Percentiles rank a stretch among this genome's conserved stretches.
Evolutionary conservation across 2,888 invertebrate genomes (phyloP).

Genomic region (Conus canariensis): DNA sequence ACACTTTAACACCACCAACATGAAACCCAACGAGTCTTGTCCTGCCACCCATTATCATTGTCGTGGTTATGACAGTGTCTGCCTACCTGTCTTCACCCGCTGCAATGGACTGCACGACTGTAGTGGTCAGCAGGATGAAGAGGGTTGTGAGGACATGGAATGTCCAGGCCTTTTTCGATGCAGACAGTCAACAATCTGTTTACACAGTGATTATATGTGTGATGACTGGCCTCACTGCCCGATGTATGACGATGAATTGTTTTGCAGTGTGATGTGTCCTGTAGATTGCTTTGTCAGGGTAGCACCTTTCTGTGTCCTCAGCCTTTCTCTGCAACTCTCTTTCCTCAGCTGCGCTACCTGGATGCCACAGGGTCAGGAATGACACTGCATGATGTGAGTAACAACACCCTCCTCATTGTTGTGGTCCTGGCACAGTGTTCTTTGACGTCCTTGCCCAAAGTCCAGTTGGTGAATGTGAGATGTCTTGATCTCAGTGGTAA

Average conservation of each 20-base stretch:
- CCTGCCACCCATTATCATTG: neutral
- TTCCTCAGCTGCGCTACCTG: neutral
- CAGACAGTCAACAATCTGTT: neutral
- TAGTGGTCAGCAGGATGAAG: neutral
- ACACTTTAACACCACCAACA: neutral
- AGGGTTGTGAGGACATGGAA: neutral
- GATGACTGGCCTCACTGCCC: constrained; percentile 5
- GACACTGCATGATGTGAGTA: neutral
- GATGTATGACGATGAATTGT: neutral
- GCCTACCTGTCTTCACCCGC: neutral
- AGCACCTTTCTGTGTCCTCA: neutral
- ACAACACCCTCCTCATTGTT: neutral
- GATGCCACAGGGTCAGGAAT: neutral
- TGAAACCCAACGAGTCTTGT: neutral
- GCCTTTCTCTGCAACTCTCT: neutral
- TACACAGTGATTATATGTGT: neutral
- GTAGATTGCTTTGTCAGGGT: neutral
- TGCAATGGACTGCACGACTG: neutral
- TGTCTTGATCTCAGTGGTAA: neutral
- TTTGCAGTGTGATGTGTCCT: neutral
- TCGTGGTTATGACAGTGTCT: neutral
- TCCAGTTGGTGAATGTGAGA: neutral
- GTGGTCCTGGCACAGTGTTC: neutral
- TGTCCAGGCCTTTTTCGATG: neutral
- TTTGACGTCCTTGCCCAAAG: neutral